A percentile compares a stretch with the other conserved stretches of the same genome.
phyloP scores from a whole-genome alignment of 2,797 vertebrate species.

The Ibycter americanus region DNA sequence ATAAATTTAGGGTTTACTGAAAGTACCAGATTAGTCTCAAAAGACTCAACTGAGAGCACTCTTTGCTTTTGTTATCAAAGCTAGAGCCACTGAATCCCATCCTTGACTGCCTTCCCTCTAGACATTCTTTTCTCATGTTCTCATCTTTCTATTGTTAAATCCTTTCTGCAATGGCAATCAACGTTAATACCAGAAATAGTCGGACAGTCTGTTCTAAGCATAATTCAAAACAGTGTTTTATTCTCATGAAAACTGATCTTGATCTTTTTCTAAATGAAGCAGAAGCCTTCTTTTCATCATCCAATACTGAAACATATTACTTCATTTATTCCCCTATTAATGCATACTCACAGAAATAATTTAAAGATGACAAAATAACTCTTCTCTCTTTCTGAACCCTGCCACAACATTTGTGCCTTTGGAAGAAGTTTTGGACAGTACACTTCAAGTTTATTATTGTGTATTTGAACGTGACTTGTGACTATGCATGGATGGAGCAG shows the following conservation, averaged over 20 bases:
- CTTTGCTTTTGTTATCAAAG: slow-evolving; percentile 50
- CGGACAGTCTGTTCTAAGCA: slow-evolving; percentile 61
- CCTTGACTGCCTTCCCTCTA: slow-evolving; percentile 58
- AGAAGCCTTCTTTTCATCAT: slow-evolving; percentile 36
- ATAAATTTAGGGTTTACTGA: background rate
- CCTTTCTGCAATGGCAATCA: slow-evolving; percentile 46
- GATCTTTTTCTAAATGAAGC: slow-evolving; percentile 42
- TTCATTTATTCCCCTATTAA: slow-evolving; percentile 22
- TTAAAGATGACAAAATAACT: background rate
- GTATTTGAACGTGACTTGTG: background rate
- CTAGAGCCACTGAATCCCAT: slow-evolving; percentile 52
- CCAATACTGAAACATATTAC: slow-evolving; percentile 12
- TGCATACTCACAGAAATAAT: background rate
- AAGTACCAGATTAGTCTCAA: background rate
- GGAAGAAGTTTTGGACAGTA: background rate
- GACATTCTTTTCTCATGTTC: slow-evolving; percentile 58
- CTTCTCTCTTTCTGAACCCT: background rate
- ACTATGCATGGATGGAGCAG: background rate
- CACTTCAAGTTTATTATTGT: background rate
- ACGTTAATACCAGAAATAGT: slow-evolving; percentile 54
- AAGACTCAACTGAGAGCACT: background rate
- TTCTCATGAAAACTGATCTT: slow-evolving; percentile 52
- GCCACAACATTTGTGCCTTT: background rate
- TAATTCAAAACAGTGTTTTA: slow-evolving; percentile 65
- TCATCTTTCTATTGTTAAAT: slow-evolving; percentile 69